Percentiles rank a stretch among this genome's conserved stretches.
phyloP scores from a whole-genome alignment of 2,113 vertebrate genomes.

The Cinclus mexicanus region DNA sequence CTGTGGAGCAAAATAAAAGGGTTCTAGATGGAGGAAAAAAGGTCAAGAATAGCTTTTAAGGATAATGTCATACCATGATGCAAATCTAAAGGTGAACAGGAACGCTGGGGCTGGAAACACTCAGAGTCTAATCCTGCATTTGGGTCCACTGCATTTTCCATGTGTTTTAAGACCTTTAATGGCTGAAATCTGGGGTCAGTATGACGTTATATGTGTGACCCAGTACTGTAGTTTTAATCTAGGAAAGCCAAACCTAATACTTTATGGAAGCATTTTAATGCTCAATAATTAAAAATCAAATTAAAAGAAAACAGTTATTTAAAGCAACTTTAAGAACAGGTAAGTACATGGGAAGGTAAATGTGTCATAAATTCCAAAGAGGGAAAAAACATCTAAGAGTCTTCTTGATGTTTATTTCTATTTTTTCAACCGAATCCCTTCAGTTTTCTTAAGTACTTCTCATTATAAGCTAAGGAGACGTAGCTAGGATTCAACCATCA shows the following conservation, averaged over 20 bases:
- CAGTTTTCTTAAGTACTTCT: not conserved
- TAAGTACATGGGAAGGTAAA: not conserved
- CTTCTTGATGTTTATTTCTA: not conserved
- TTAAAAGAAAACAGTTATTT: not conserved
- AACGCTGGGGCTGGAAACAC: not conserved
- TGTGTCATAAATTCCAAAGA: not conserved
- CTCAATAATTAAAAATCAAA: not conserved
- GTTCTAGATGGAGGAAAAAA: not conserved
- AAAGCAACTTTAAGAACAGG: not conserved
- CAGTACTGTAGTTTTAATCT: not conserved
- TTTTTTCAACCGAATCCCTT: not conserved
- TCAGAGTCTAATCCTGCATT: not conserved
- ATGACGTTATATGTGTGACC: not conserved
- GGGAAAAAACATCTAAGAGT: not conserved
- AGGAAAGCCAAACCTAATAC: not conserved
- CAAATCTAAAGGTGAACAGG: not conserved
- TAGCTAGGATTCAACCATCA: not conserved
- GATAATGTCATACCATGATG: not conserved
- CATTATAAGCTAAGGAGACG: not conserved
- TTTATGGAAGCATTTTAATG: not conserved
- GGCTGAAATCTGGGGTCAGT: not conserved
- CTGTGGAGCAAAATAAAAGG: constrained; percentile 55
- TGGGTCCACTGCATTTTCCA: not conserved
- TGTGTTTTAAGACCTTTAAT: not conserved
- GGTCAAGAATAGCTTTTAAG: constrained; percentile 13